phyloP scores from a whole-genome alignment of 2,113 vertebrate genomes.

The Podocnemis expansa region DNA sequence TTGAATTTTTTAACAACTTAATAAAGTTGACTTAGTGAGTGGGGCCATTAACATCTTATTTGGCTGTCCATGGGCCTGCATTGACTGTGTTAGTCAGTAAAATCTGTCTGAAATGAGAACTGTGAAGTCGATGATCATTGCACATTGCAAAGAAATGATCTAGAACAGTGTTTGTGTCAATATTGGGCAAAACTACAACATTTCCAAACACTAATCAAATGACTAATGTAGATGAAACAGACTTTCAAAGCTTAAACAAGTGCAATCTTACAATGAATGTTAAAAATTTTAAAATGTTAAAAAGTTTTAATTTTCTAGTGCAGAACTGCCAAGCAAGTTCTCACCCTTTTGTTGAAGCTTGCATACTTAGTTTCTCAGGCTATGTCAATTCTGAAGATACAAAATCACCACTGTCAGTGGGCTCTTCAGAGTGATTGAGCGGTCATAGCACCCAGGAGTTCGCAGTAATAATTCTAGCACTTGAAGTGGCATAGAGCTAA shows the following conservation, averaged over 20 bases:
- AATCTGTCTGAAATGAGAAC: neutral
- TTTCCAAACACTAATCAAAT: rapidly evolving
- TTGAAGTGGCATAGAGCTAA: too few species aligned
- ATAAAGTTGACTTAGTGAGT: too few species aligned
- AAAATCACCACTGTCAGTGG: too few species aligned
- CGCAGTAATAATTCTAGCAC: too few species aligned
- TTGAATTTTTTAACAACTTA: too few species aligned
- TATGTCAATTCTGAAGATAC: too few species aligned
- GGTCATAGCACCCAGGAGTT: too few species aligned
- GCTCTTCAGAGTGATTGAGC: too few species aligned
- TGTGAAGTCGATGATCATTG: neutral
- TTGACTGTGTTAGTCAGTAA: neutral
- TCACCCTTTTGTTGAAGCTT: neutral
- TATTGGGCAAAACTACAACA: neutral
- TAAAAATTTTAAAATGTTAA: neutral
- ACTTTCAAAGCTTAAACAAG: neutral
- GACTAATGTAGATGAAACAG: neutral
- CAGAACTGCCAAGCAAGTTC: neutral
- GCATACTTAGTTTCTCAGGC: neutral
- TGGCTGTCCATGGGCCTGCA: neutral
- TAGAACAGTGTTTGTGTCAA: neutral
- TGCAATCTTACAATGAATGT: neutral
- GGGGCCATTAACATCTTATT: too few species aligned
- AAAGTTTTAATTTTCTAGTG: rapidly evolving
- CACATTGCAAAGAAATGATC: too few species aligned